These are phyloP conservation scores for Oxyteleia sp. DNA, from an alignment of 2,888 invertebrate genomes.

Conservation along the genomic window DNA sequence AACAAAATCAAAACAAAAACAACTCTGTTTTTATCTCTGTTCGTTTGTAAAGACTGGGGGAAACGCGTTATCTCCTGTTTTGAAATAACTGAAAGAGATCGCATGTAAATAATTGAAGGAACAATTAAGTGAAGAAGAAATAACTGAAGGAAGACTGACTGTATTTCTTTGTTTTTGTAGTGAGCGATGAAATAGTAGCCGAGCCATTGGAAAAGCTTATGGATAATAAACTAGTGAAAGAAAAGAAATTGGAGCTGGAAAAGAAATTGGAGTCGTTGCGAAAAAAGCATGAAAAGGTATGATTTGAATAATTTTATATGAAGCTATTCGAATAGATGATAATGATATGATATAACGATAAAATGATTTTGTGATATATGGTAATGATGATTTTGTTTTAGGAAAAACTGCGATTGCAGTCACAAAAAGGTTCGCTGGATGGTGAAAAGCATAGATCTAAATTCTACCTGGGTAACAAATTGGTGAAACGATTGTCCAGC, in stretches of 20 bases:
- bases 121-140: no score
- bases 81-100: no score
- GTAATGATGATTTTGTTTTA: conserved; percentile 63
- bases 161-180: conserved; percentile 75
- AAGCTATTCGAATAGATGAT: no score
- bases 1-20: no score
- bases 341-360: no score
- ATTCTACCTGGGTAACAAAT: conserved; percentile 92
- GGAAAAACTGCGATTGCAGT: conserved; percentile 90
- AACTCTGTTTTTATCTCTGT: no score
- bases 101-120: no score
- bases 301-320: background rate
- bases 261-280: conserved; percentile 95
- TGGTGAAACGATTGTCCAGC: conserved; percentile 93
- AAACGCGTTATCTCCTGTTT: no score
- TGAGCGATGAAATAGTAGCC: conserved; percentile 89
- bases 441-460: conserved; percentile 91
- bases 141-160: no score
- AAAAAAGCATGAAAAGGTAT: conserved; percentile 93
- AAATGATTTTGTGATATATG: no score
- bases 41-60: no score
- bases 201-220: conserved; percentile 94
- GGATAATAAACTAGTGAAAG: conserved; percentile 94
- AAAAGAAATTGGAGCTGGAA: conserved; percentile 94
- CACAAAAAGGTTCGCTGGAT: conserved; percentile 89